Base-by-base conservation (phyloP, 2,797 vertebrate species). In the Bradypodion pumilum region DNA sequence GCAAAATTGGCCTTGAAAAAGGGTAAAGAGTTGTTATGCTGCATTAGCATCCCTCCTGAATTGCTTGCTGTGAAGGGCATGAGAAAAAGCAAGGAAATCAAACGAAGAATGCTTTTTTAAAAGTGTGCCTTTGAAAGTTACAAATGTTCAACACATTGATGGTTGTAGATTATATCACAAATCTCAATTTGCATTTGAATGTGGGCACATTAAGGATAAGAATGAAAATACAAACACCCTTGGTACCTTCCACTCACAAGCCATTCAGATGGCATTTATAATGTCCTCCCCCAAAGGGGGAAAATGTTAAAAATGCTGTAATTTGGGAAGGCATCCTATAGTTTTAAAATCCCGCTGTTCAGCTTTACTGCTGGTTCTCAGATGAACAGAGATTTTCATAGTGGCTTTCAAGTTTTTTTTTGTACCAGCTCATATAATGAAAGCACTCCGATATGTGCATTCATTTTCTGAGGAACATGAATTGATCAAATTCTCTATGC, bases 1-100 rank as follows among this genome's bases (percentile, higher is more conserved):
- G 94, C 95, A 96, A 95, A 96, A 95, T 93, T 96, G 95, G 96
- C 95, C 95, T 96, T 95, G 94, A 94, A 95, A 96, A 96, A 96
- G 94, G 95, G 94, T 95, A 94, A 94, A 95, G 93, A 94, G 92
- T 93, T 95, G 94, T 94, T 95, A 93, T 96, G 93, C 93, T 91
- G 94, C 91, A 94, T 95, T 95, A 94, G 90, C 90, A 92, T 94
- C 93, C 93, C 90, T 94, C 94, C 90, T 92, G 93, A 94, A 94
- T 90, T 94, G 91, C 93, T 93, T 87, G 82, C 94, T 95, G 93
- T 96, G 95, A 96, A 96, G 94, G 94, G 92, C 94, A 91, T 82
- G 90, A 88, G 94, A 91, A 92, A 94, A 93, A 91, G 83, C 84
- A 94, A 94, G 80, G 85, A 92, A 94, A 94, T 93, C 74, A 83